phyloP scores from a whole-genome alignment of 2,888 invertebrate genomes.

The Lutraria lutraria region DNA sequence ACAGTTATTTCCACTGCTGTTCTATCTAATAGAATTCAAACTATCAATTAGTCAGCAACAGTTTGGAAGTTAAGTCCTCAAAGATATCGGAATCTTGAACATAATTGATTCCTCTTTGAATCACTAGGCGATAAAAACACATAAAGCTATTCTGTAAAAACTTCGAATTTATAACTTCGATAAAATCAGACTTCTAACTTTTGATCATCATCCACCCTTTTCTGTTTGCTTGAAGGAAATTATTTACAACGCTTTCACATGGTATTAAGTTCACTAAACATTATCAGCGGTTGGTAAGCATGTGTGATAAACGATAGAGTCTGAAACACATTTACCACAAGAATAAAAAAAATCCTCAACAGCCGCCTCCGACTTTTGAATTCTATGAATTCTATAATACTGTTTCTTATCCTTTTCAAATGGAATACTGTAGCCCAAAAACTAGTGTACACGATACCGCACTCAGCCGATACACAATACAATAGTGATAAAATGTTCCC shows the following conservation, averaged over 20 bases:
- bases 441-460: neutral
- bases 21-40: neutral
- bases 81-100: neutral
- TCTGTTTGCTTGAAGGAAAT: neutral
- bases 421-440: neutral
- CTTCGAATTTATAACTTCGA: neutral
- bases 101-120: slow-evolving; percentile 17
- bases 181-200: neutral
- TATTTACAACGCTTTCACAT: neutral
- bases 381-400: neutral
- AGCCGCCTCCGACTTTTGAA: neutral
- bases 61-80: neutral
- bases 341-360: neutral
- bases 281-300: neutral
- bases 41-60: slow-evolving; percentile 13
- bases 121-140: neutral
- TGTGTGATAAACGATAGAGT: neutral
- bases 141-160: neutral
- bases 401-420: slow-evolving; percentile 18
- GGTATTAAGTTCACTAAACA: neutral
- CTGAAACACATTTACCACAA: neutral
- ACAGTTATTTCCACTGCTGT: neutral
- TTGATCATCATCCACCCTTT: neutral
- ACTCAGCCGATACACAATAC: slow-evolving; percentile 12
- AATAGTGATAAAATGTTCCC: neutral